Evolutionary conservation across 2,113 vertebrate genomes (phyloP).

Genomic region (Phrynosoma platyrhinos): DNA sequence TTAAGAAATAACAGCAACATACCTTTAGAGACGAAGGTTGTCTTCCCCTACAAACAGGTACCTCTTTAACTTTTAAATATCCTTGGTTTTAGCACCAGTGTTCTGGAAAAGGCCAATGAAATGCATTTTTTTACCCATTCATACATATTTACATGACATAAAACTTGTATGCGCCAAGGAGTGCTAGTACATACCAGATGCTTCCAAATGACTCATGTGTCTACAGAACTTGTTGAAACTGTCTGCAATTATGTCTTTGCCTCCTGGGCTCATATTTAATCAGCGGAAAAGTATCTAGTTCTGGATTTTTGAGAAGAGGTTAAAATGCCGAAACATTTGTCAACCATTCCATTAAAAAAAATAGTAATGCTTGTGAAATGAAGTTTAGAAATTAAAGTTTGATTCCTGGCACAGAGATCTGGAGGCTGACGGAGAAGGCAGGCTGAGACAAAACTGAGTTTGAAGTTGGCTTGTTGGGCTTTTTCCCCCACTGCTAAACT

Average conservation of each 20-base stretch:
- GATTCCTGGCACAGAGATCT: neutral
- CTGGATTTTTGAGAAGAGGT: neutral
- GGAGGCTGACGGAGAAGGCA: neutral
- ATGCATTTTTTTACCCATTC: neutral
- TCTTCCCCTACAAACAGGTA: no score
- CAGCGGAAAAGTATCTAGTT: neutral
- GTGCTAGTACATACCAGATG: neutral
- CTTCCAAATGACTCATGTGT: neutral
- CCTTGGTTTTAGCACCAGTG: neutral
- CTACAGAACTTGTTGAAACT: neutral
- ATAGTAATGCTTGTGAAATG: neutral
- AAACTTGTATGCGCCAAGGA: neutral
- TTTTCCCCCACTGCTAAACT: neutral
- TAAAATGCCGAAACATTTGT: constrained; percentile 13
- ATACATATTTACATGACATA: neutral
- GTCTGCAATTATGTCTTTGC: constrained; percentile 6
- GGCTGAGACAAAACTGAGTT: neutral
- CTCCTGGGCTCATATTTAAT: constrained; percentile 6
- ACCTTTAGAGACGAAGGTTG: neutral
- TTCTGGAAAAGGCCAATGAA: neutral
- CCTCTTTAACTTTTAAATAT: neutral
- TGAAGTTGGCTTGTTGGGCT: neutral
- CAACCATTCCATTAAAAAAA: neutral
- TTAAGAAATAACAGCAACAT: neutral
- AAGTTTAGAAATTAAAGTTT: neutral